phyloP scores from a whole-genome alignment of 2,113 vertebrate species.

The Polypterus senegalus region DNA sequence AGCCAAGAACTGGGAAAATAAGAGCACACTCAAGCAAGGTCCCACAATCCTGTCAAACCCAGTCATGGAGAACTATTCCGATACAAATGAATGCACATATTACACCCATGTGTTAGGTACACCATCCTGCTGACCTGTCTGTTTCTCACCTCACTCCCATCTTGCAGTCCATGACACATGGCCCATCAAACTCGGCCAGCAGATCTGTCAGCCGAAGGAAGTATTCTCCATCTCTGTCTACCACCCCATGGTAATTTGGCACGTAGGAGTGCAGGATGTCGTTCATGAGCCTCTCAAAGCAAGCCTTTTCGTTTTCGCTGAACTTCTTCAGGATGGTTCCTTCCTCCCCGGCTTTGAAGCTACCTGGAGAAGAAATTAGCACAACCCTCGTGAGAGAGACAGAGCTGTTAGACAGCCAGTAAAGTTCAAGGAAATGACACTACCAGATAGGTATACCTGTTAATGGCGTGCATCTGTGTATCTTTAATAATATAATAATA shows the following conservation, averaged over 20 bases:
- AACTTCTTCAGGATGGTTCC: slow-evolving; percentile 89
- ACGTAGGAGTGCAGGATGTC: slow-evolving; percentile 66
- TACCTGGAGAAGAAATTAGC: slow-evolving; percentile 46
- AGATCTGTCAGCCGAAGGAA: slow-evolving; percentile 86
- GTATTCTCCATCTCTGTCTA: slow-evolving; percentile 78
- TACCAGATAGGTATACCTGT: no score
- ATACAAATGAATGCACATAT: no score
- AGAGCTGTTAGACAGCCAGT: not conserved
- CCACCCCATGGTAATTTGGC: slow-evolving; percentile 73
- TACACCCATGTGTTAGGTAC: no score
- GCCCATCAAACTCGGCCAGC: slow-evolving; percentile 71
- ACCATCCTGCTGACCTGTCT: no score
- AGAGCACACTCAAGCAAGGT: no score
- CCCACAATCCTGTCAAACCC: no score
- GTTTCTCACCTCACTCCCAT: slow-evolving; percentile 81
- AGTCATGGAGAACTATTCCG: no score
- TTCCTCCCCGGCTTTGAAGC: slow-evolving; percentile 83
- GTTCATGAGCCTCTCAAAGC: slow-evolving; percentile 67
- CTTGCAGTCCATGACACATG: slow-evolving; percentile 95
- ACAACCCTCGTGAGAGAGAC: not conserved
- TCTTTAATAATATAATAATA: no score
- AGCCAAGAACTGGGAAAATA: no score
- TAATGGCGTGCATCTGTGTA: no score
- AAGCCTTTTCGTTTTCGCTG: slow-evolving; percentile 77
- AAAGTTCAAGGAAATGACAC: not conserved